phyloP scores from a whole-genome alignment of 2,888 invertebrate genomes.

The Cephalotes varians region DNA sequence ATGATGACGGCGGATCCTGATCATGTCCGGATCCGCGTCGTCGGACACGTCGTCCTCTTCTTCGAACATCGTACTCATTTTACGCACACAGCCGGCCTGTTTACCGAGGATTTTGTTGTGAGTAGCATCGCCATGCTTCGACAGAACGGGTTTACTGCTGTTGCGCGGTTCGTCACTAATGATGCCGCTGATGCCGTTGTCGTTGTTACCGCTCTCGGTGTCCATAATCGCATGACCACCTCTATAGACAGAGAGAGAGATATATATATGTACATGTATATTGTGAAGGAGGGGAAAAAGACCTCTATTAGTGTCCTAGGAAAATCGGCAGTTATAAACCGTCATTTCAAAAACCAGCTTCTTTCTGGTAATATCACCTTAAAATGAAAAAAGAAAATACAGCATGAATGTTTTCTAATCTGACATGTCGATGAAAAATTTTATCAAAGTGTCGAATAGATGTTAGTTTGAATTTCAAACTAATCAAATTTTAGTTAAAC shows the following conservation, averaged over 20 bases:
- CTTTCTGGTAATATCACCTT: background rate
- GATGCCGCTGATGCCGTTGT: conserved; percentile 58
- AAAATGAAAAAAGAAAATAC: background rate
- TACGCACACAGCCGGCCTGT: conserved; percentile 75
- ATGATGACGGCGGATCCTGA: conserved; percentile 65
- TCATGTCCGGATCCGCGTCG: conserved; percentile 77
- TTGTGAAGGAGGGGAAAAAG: conserved; percentile 27
- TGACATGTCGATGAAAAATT: background rate
- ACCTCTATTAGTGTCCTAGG: background rate
- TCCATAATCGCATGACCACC: conserved; percentile 73
- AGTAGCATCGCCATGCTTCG: conserved; percentile 60
- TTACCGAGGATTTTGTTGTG: conserved; percentile 72
- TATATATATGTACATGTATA: background rate
- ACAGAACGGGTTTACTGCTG: conserved; percentile 33
- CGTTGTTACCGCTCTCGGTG: conserved; percentile 59
- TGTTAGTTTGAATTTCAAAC: background rate
- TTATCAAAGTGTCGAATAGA: background rate
- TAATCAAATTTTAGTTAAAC: background rate
- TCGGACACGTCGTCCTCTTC: conserved; percentile 81
- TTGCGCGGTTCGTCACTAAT: conserved; percentile 54
- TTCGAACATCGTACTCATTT: conserved; percentile 84
- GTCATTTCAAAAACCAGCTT: background rate
- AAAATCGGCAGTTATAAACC: background rate
- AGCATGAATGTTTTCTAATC: background rate
- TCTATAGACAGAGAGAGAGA: conserved; percentile 46